phyloP scores from a whole-genome alignment of 2,888 invertebrate genomes.

The Drosophila anceps region DNA sequence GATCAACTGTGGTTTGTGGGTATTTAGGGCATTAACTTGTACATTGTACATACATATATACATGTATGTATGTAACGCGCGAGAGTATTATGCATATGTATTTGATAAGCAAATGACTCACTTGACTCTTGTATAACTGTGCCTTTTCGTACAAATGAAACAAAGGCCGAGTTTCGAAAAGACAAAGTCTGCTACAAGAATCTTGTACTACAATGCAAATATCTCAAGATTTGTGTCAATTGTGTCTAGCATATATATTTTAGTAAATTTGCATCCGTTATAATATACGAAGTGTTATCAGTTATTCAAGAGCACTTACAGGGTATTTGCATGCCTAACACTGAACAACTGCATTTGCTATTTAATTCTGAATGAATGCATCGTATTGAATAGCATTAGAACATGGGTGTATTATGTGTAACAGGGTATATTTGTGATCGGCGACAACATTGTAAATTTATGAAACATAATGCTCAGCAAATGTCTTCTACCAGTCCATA shows the following conservation, averaged over 20 bases:
- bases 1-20: constrained; percentile 33
- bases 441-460: neutral
- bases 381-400: neutral
- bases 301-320: neutral
- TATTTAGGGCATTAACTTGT: constrained; percentile 16
- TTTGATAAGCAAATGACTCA: constrained; percentile 55
- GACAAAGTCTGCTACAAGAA: neutral
- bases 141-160: constrained; percentile 1
- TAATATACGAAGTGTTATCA: neutral
- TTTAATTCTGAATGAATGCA: neutral
- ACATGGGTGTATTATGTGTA: too few species aligned
- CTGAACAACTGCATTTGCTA: neutral
- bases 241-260: neutral
- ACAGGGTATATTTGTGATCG: neutral
- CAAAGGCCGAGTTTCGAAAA: constrained; percentile 5
- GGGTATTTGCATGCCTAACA: neutral
- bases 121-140: constrained; percentile 1
- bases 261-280: neutral
- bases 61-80: constrained; percentile 4
- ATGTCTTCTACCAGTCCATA: too few species aligned
- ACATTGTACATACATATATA: too few species aligned
- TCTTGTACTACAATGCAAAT: neutral
- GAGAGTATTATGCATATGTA: neutral
- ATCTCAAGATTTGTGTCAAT: neutral
- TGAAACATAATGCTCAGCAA: neutral